These are phyloP conservation scores for Ormyrus pomaceus DNA, from an alignment of 2,888 invertebrate genomes.

Conservation along the genomic window DNA sequence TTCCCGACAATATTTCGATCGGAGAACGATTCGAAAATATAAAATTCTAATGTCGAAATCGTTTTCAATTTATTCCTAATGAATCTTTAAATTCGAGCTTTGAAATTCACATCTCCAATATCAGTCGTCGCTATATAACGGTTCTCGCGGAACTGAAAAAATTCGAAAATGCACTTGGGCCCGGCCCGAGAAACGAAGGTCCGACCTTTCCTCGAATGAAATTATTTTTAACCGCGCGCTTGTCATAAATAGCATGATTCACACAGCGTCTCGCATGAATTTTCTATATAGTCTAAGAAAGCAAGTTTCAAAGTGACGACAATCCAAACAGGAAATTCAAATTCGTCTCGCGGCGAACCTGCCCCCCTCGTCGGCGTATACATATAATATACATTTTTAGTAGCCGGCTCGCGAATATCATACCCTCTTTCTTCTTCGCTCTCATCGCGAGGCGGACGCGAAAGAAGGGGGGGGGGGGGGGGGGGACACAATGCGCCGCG, in stretches of 20 bases:
- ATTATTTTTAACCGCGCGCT: conserved; percentile 19
- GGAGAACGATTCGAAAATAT: too few species aligned
- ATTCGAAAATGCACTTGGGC: too few species aligned
- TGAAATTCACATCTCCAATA: too few species aligned
- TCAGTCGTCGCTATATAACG: too few species aligned
- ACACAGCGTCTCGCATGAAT: not conserved
- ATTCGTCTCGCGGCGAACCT: conserved; percentile 16
- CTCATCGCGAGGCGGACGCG: not conserved
- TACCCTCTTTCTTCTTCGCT: not conserved
- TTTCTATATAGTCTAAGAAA: conserved; percentile 1
- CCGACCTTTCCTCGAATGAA: not conserved
- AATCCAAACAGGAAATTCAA: conserved; percentile 34
- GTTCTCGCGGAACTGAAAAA: too few species aligned
- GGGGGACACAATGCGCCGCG: not conserved
- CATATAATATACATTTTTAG: conserved; percentile 19
- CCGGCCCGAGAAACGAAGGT: not conserved
- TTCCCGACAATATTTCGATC: too few species aligned
- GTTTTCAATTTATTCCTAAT: too few species aligned
- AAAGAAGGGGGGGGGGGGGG: not conserved
- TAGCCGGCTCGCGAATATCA: not conserved
- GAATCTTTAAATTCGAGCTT: too few species aligned
- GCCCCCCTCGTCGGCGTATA: not conserved
- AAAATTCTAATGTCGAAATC: too few species aligned
- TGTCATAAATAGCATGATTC: not conserved
- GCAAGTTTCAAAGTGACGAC: not conserved